Base-by-base conservation (phyloP, 2,888 invertebrate genomes). In the Pterobdella sp. region DNA sequence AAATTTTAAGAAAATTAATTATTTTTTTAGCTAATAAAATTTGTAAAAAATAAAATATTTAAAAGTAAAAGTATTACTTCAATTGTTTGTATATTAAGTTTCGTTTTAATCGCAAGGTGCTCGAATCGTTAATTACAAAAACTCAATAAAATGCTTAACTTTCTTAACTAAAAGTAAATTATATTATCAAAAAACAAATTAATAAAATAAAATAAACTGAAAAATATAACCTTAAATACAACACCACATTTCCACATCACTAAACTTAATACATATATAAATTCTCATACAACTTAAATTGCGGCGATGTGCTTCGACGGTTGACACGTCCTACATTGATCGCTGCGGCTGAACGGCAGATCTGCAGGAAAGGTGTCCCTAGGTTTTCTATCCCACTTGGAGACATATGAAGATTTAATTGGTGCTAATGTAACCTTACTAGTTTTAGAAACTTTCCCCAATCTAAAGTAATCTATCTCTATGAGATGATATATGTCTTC, bases 271-370 rank as follows among this genome's bases (percentile, higher is more conserved):
- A 14, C 49, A 42, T 22, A 42, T 42, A 42, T 42, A 42, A 42
- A 14, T 14, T 42, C 7, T 14, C 22, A 14, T 22, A 42, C 22
- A 22, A 7, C 7, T 42, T 14, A 14, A 42, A 7, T 14, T 42
- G 7, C 22, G 49, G 49, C 49, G 7, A 22, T 22, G 49, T 22
- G 49, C 49, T 42, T 7, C 22, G 10, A 7, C 49, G 49, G 49
- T 42, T 42, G 49, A 42, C 49, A 42, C 49, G 49, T 42, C 49
- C 49, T 42, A 42, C 49, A 42, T 42, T 42, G 49, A 42, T 42
- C 49, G 49, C 49, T 42, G 49, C 49, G 49, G 49, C 49, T 42
- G 49, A 42, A 14, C 49, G 49, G 49, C 49, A 14, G 49, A 42
- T 42, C 49, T 42, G 49, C 49, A 42, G 49, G 49, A 42, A 42